Evolutionary conservation across 2,113 vertebrate genomes (phyloP), one percentile per base, ranked within the genome.

Genomic region (Proterorhinus semilunaris): DNA sequence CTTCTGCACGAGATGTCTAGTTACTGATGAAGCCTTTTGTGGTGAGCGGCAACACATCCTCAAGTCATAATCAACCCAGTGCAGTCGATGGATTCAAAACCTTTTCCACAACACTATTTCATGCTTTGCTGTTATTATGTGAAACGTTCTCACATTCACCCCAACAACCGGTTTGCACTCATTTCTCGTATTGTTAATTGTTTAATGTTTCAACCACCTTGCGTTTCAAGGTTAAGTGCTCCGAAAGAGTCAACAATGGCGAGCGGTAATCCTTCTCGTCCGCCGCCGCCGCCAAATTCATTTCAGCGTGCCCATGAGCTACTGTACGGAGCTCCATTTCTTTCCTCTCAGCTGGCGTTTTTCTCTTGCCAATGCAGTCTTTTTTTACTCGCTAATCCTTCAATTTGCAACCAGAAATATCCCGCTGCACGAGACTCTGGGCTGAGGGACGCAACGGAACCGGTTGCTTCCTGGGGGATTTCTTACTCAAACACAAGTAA

Each of bases 281-380:
- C 16, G 53, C 66, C 21, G 51, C 63, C 59, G 65, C 10, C 4
- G 6, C 57, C 49, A 15, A 76, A 73, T 76, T 72, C 45, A 62
- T 80, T 66, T 67, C n/a, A 74, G 66, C 49, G 68, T 59, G 63
- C 68, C 75, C 68, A 70, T 7, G 9, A 80, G 77, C 78, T 52
- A 50, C 54, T 66, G 61, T 55, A 68, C 73, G 62, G 4, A 77
- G 43, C 50, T 65, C 62, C 27, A 5, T 67, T 64, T 53, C 8
- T 68, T 67, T 66, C 72, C 66, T 49, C 42, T 49, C 12, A 11
- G 2, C 12, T 6, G 16, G 8, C 27, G 10, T 59, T 57, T 57
- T 65, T 43, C 17, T 16, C 59, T 63, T 27, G 51, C 63, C 57
- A 10, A 65, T 57, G n/a, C 44, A 68, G 44, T 43, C 57, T 71